Percentiles rank a stretch among this genome's conserved stretches.
Conservation (phyloP, 92 coral and sea anemone species). For the Galaxea fascicularis region DNA sequence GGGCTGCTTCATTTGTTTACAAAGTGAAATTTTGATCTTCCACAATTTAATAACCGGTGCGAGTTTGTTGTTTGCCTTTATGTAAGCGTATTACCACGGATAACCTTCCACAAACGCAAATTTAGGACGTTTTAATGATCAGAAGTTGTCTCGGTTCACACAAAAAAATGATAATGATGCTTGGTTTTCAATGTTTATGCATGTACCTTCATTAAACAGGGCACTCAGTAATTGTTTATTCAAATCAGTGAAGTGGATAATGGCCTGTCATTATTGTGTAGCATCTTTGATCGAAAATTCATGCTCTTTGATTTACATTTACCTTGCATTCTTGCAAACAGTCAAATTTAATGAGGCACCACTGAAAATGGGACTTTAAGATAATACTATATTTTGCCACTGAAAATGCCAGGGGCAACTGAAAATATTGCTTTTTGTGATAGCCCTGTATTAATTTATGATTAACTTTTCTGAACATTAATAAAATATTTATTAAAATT, state of each 20-base stretch:
- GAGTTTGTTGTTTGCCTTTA: background rate
- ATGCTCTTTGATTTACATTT: too few species aligned
- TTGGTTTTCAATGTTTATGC: background rate
- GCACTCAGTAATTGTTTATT: background rate
- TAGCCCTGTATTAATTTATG: too few species aligned
- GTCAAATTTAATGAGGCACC: too few species aligned
- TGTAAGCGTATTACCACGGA: constrained; percentile 5
- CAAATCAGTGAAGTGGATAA: background rate
- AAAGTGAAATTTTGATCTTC: constrained; percentile 29
- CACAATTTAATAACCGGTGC: constrained; percentile 16
- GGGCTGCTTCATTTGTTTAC: constrained; percentile 35
- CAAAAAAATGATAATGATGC: background rate
- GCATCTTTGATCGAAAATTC: too few species aligned
- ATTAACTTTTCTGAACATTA: too few species aligned
- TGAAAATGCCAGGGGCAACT: too few species aligned
- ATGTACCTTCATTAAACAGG: background rate
- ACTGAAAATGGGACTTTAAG: too few species aligned
- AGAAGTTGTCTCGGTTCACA: background rate
- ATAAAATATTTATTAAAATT: too few species aligned
- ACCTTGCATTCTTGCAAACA: too few species aligned
- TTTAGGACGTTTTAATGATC: background rate
- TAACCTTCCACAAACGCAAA: background rate
- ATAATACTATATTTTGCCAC: too few species aligned
- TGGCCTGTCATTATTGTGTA: too few species aligned
- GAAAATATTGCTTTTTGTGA: too few species aligned